Conservation (phyloP, 1,140 invertebrate species). For the Euwallacea fornicatus region DNA sequence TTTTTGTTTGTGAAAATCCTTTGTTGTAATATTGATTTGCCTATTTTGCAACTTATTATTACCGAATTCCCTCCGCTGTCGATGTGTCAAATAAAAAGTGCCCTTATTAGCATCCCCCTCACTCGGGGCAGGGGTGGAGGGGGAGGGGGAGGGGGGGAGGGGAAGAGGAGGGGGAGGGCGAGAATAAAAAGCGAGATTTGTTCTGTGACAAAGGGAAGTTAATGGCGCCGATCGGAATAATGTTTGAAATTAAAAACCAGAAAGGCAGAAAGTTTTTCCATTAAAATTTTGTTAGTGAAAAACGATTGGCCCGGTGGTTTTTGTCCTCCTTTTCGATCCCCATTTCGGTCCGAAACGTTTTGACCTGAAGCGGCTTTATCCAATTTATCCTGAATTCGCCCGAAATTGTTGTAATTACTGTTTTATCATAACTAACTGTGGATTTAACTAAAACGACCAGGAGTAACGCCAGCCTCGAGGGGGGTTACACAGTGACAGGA, state of each 20-base stretch:
- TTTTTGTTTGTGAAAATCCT: background rate
- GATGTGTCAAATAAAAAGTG: no score
- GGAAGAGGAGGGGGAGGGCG: background rate
- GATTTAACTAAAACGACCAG: no score
- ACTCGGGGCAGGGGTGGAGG: no score
- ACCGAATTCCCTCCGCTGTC: no score
- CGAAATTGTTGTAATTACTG: no score
- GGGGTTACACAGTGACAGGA: no score
- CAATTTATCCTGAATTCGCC: no score
- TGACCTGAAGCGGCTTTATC: background rate
- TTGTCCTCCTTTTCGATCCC: background rate
- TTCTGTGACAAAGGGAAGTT: slow-evolving; percentile 7
- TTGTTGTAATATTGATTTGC: no score
- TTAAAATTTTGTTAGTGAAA: slow-evolving; percentile 10
- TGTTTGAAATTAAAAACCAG: slow-evolving; percentile 17
- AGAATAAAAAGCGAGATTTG: slow-evolving; percentile 11
- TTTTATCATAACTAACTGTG: no score
- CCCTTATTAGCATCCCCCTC: no score
- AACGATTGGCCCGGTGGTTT: slow-evolving; percentile 7
- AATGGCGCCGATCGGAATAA: slow-evolving; percentile 13
- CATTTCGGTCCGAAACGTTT: background rate
- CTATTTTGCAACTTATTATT: no score
- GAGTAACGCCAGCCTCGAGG: no score
- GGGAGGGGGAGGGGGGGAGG: background rate
- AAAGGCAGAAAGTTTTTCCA: slow-evolving; percentile 19